Evolutionary conservation across 2,888 invertebrate genomes (phyloP).

Genomic region (Byasa hedistus): DNA sequence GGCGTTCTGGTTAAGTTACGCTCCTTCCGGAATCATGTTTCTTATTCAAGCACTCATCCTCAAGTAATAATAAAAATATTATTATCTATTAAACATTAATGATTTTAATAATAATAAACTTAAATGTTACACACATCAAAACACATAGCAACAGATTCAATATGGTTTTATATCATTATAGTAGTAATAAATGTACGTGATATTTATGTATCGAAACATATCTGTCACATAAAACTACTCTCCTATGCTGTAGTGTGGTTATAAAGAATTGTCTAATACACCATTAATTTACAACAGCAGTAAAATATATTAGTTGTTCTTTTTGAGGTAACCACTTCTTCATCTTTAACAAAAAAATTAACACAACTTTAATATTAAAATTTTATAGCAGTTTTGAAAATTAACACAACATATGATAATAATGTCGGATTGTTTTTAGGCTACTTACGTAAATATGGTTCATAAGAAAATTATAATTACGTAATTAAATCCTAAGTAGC

Average conservation of each 20-base stretch:
- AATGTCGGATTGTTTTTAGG: background rate
- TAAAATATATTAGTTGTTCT: no score
- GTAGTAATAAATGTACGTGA: no score
- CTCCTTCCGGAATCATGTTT: constrained; percentile 82
- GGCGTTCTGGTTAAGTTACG: constrained; percentile 85
- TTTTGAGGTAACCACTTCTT: no score
- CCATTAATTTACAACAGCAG: no score
- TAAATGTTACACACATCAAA: background rate
- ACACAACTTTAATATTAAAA: background rate
- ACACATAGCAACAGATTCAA: background rate
- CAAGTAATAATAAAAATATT: constrained; percentile 51
- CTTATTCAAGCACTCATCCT: constrained; percentile 78
- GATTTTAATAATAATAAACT: background rate
- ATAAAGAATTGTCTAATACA: no score
- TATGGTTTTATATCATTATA: no score
- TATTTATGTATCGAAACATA: no score
- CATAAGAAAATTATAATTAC: background rate
- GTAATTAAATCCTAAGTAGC: background rate
- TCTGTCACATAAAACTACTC: no score
- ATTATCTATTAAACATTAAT: background rate
- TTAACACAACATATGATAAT: background rate
- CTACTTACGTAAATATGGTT: background rate
- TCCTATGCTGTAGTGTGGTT: no score
- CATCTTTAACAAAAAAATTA: no score
- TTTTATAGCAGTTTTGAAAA: background rate